Percentiles rank a stretch among this genome's conserved stretches.
Conservation (phyloP, 2,888 invertebrate species). For the Rhamphomyia laevipes region DNA sequence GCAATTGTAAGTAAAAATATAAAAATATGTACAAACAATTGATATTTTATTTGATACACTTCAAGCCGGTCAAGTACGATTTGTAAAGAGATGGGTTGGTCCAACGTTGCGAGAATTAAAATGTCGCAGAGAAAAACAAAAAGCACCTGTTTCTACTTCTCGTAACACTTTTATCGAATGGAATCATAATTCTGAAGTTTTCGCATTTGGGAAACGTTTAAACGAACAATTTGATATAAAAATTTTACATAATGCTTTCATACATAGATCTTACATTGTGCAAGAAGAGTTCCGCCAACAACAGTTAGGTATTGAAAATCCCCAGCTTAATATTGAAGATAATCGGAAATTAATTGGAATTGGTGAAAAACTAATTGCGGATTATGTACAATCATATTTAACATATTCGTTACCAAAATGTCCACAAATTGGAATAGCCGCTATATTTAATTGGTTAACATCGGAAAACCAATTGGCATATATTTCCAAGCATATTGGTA, state of each 20-base stretch:
- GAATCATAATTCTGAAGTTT: constrained; percentile 81
- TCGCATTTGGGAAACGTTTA: constrained; percentile 74
- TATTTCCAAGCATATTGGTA: constrained; percentile 64
- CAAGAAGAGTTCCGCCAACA: constrained; percentile 56
- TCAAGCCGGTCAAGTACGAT: too few relatives aligned
- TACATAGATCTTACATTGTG: constrained; percentile 63
- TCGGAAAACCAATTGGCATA: constrained; percentile 55
- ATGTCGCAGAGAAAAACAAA: constrained; percentile 44
- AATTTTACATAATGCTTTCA: constrained; percentile 63
- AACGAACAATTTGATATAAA: constrained; percentile 68
- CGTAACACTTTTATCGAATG: constrained; percentile 65
- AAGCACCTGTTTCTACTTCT: constrained; percentile 41
- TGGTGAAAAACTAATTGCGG: constrained; percentile 54
- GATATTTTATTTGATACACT: too few relatives aligned
- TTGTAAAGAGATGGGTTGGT: constrained; percentile 47
- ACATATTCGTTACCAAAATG: constrained; percentile 55
- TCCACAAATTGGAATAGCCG: constrained; percentile 62
- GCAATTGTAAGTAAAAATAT: too few relatives aligned
- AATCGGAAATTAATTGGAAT: constrained; percentile 55
- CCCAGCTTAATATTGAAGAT: constrained; percentile 45
- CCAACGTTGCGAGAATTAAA: constrained; percentile 55
- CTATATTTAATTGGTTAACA: constrained; percentile 53
- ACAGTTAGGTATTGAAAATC: constrained; percentile 54
- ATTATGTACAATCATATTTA: constrained; percentile 57
- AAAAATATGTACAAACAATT: too few relatives aligned